A percentile compares a stretch with the other conserved stretches of the same genome.
Evolutionary conservation across 2,113 vertebrate genomes (phyloP).

Genomic region (Geococcyx californianus): DNA sequence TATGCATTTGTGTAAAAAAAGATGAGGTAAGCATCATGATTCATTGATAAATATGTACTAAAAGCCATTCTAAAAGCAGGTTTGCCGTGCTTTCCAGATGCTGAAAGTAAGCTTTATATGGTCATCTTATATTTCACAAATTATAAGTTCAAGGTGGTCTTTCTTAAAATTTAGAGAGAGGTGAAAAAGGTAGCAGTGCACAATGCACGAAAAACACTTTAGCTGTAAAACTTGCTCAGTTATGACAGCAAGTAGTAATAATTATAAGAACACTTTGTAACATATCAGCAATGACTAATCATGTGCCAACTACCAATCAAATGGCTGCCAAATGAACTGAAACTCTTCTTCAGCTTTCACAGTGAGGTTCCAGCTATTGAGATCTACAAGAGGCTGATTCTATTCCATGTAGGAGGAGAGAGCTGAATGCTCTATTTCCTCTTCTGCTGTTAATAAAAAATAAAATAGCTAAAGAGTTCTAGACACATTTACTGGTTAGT

Average conservation of each 20-base stretch:
- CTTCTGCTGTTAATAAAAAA: neutral
- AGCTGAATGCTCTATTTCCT: neutral
- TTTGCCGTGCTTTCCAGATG: neutral
- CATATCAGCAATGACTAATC: neutral
- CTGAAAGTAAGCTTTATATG: neutral
- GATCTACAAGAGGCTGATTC: neutral
- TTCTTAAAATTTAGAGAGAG: neutral
- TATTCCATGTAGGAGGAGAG: neutral
- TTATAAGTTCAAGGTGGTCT: neutral
- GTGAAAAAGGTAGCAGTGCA: neutral
- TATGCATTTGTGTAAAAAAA: neutral
- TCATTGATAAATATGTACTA: neutral
- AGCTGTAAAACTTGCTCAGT: neutral
- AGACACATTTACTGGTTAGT: neutral
- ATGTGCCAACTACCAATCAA: neutral
- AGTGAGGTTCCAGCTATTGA: neutral
- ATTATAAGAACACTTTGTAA: neutral
- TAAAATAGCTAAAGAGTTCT: neutral
- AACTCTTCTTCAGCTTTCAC: neutral
- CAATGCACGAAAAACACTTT: neutral
- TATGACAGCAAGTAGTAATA: neutral
- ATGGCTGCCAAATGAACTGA: neutral
- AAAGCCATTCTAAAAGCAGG: neutral
- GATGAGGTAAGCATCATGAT: neutral
- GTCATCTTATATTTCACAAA: neutral